A percentile compares a stretch with the other conserved stretches of the same genome.
Conservation (phyloP, 2,888 invertebrate species). For the Agrotis ipsilon region DNA sequence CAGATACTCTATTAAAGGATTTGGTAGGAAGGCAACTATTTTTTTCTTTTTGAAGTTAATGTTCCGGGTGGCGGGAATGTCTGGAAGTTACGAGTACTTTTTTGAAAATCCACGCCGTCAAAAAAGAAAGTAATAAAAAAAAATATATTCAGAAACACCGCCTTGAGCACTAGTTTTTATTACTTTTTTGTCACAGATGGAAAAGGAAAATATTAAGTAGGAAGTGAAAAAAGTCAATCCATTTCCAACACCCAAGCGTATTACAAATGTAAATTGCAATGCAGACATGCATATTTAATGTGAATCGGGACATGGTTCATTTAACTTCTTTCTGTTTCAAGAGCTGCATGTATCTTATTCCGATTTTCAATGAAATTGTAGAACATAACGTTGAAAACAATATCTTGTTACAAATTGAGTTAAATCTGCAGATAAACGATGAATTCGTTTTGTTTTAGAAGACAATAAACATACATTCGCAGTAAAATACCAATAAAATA, state of each 20-base stretch:
- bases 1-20: no score
- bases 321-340: conserved; percentile 52
- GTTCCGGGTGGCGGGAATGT: no score
- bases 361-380: conserved; percentile 35
- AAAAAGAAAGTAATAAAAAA: no score
- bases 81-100: no score
- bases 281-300: conserved; percentile 55
- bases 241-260: conserved; percentile 17
- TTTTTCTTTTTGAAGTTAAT: no score
- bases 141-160: no score
- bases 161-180: no score
- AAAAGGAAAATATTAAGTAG: neutral
- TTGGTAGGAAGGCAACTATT: no score
- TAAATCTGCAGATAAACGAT: neutral
- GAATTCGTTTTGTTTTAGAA: no score
- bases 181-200: neutral
- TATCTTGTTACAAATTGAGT: neutral
- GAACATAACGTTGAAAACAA: conserved; percentile 18
- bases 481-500: no score
- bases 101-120: no score
- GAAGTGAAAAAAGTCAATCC: conserved; percentile 17
- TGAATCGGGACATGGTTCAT: conserved; percentile 48
- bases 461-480: no score
- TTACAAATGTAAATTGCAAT: conserved; percentile 56
- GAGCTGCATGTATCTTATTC: conserved; percentile 38